Conservation (phyloP, 2,797 vertebrate genomes). For the Adrianichthys oophorus region DNA sequence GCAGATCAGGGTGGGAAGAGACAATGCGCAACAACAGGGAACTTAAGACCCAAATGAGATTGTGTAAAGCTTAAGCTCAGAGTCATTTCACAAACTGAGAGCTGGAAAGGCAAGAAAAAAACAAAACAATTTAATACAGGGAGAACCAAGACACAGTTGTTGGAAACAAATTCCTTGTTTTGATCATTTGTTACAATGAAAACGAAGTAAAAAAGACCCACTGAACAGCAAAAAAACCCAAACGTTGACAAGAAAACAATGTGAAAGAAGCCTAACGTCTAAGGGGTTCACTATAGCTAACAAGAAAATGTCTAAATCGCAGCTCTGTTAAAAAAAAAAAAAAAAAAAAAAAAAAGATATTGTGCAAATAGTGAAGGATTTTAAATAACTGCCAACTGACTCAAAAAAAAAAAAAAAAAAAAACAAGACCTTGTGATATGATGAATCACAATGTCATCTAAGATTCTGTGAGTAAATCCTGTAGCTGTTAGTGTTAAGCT, state of each 20-base stretch:
- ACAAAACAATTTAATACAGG: conserved; percentile 13
- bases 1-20: conserved; percentile 60
- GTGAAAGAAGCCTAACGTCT: too few species aligned
- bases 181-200: conserved; percentile 17
- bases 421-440: background rate
- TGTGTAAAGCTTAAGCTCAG: conserved; percentile 54
- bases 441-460: background rate
- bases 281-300: too few species aligned
- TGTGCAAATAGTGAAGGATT: conserved; percentile 1
- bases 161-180: conserved; percentile 1
- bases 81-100: conserved; percentile 49
- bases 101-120: background rate
- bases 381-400: background rate
- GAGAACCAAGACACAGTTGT: conserved; percentile 17
- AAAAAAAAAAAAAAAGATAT: background rate
- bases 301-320: too few species aligned
- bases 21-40: conserved; percentile 54
- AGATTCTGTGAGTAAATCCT: conserved; percentile 2
- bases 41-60: conserved; percentile 63
- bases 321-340: background rate
- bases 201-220: too few species aligned
- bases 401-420: background rate
- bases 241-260: too few species aligned
- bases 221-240: too few species aligned
- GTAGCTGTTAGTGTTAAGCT: background rate